These are phyloP conservation scores for Gasterosteus nipponicus DNA, from an alignment of 2,113 vertebrate genomes.

Conservation along the genomic window DNA sequence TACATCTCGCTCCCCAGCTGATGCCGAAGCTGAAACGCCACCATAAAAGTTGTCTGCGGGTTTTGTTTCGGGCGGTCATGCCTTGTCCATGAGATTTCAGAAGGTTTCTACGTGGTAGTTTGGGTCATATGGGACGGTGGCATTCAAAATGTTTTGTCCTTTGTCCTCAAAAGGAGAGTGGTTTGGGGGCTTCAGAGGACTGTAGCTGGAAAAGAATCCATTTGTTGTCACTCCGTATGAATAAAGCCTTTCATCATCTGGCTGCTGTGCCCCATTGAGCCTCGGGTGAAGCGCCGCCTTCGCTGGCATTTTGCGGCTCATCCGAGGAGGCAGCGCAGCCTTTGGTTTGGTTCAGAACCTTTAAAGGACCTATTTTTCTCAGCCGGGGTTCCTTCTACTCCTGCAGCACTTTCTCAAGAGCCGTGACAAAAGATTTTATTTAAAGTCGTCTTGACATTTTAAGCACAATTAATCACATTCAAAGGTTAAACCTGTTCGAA, in stretches of 20 bases:
- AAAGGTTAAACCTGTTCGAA: slow-evolving; percentile 56
- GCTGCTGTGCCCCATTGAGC: slow-evolving; percentile 67
- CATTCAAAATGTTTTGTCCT: slow-evolving; percentile 70
- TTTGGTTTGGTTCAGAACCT: slow-evolving; percentile 50
- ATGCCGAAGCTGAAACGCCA: slow-evolving; percentile 28
- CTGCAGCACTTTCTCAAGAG: slow-evolving; percentile 41
- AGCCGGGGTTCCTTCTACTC: slow-evolving; percentile 4
- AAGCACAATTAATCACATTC: slow-evolving; percentile 63
- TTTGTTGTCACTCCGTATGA: slow-evolving; percentile 79
- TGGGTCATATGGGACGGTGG: slow-evolving; percentile 48
- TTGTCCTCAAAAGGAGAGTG: slow-evolving; percentile 58
- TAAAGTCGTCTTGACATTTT: slow-evolving; percentile 61
- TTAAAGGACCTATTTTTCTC: slow-evolving; percentile 37
- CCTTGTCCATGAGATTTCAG: slow-evolving; percentile 64
- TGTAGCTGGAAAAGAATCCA: slow-evolving; percentile 70
- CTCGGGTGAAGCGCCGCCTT: slow-evolving; percentile 57
- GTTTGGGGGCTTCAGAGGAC: slow-evolving; percentile 58
- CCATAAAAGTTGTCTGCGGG: slow-evolving; percentile 44
- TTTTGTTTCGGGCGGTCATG: slow-evolving; percentile 62
- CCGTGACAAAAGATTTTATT: slow-evolving; percentile 39
- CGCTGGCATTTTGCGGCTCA: slow-evolving; percentile 64
- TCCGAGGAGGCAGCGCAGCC: slow-evolving; percentile 48
- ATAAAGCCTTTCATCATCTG: slow-evolving; percentile 80
- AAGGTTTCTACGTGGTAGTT: slow-evolving; percentile 51
- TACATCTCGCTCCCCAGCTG: slow-evolving; percentile 37